Percentiles rank a stretch among this genome's conserved stretches.
Conservation (phyloP, 2,888 invertebrate species). For the Automeris io region DNA sequence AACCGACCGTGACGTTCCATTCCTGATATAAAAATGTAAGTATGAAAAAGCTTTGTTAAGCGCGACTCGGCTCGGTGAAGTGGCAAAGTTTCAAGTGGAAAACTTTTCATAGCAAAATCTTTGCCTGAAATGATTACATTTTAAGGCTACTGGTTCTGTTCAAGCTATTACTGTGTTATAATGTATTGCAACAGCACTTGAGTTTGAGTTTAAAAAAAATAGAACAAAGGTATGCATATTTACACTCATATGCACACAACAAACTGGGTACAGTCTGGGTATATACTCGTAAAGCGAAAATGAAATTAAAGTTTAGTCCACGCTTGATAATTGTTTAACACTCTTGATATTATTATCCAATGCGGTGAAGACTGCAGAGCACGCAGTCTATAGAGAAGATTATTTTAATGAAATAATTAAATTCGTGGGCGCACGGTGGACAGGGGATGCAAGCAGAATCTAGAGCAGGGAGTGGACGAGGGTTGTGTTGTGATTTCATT, state of each 20-base stretch:
- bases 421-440: slow-evolving; percentile 52
- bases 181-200: neutral
- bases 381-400: slow-evolving; percentile 47
- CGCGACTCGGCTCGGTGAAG: slow-evolving; percentile 71
- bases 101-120: slow-evolving; percentile 74
- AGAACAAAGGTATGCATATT: neutral
- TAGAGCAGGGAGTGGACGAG: slow-evolving; percentile 38
- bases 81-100: slow-evolving; percentile 76
- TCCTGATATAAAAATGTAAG: slow-evolving; percentile 74
- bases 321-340: slow-evolving; percentile 29
- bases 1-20: slow-evolving; percentile 73
- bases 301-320: neutral
- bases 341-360: slow-evolving; percentile 38
- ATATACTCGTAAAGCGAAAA: no score
- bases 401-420: slow-evolving; percentile 67
- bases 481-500: slow-evolving; percentile 46
- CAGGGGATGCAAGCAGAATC: slow-evolving; percentile 53
- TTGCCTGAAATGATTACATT: slow-evolving; percentile 71
- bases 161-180: slow-evolving; percentile 22
- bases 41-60: slow-evolving; percentile 76
- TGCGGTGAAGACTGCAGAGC: slow-evolving; percentile 40
- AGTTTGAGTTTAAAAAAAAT: neutral
- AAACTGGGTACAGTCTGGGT: neutral
- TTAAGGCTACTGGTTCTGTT: slow-evolving; percentile 69
- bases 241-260: neutral